Conservation (phyloP, 2,888 invertebrate genomes). For the Dolichomitus sp. region DNA sequence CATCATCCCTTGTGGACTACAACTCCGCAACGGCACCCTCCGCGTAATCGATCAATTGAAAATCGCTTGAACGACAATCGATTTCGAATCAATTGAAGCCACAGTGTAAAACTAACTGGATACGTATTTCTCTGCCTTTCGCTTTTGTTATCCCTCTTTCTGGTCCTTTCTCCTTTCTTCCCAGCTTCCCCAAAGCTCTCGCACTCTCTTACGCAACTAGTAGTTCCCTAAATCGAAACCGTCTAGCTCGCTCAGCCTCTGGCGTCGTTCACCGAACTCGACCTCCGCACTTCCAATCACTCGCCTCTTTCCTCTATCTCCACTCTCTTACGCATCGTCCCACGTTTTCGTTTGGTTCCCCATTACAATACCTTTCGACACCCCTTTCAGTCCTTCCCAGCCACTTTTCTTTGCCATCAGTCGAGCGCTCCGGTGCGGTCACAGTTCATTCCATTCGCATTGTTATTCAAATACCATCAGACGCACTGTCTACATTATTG, state of each 20-base stretch:
- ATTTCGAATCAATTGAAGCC: slow-evolving; percentile 84
- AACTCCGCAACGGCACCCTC: slow-evolving; percentile 50
- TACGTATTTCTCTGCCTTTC: slow-evolving; percentile 76
- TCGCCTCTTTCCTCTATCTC: slow-evolving; percentile 29
- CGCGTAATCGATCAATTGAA: slow-evolving; percentile 84
- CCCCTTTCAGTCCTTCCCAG: slow-evolving; percentile 57
- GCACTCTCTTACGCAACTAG: slow-evolving; percentile 42
- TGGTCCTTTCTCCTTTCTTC: slow-evolving; percentile 28
- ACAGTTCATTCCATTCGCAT: slow-evolving; percentile 79
- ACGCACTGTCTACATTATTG: slow-evolving; percentile 2
- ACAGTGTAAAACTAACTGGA: slow-evolving; percentile 85
- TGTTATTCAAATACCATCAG: slow-evolving; percentile 79
- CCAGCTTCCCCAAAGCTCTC: slow-evolving; percentile 14
- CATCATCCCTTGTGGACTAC: slow-evolving; percentile 37
- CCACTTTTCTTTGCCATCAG: slow-evolving; percentile 80
- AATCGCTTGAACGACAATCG: slow-evolving; percentile 85
- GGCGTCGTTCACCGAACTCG: slow-evolving; percentile 53
- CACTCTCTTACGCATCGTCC: slow-evolving; percentile 54
- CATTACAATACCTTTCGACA: slow-evolving; percentile 44
- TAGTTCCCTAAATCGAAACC: slow-evolving; percentile 59
- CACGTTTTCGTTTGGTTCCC: slow-evolving; percentile 54
- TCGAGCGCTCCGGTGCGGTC: slow-evolving; percentile 80
- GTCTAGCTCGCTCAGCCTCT: slow-evolving; percentile 55
- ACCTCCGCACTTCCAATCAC: slow-evolving; percentile 51
- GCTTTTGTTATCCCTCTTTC: slow-evolving; percentile 51